Base-by-base conservation (phyloP, 2,888 invertebrate species). In the Dinocampus coccinellae region DNA sequence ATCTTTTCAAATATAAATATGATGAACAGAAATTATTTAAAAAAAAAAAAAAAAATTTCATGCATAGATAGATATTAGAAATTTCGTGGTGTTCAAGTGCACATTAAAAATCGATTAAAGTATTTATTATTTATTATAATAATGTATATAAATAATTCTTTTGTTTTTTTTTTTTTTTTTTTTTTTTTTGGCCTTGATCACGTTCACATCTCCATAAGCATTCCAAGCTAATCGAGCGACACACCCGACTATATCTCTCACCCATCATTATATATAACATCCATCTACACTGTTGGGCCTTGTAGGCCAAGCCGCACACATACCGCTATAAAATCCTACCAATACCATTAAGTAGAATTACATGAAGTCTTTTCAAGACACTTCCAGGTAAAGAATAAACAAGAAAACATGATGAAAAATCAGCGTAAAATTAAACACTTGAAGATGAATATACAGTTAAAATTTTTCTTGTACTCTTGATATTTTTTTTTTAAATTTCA, bases 161-260 rank as follows among this genome's bases (percentile, higher is more conserved):
- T 29, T 29, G 29, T 4, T 29, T 7, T 29, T 4, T 29, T 29
- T 29, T 29, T 29, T 7, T 4, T 4, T 29, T 29, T 29, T 4
- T 29, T 29, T 29, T 81, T 81, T 79, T 79, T 76, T 77, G 82
- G 81, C 82, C 83, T 83, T 82, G 81, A 77, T 77, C 75, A 73
- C 73, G 72, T 75, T 79, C 78, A 77, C 81, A 81, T 81, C 80
- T 84, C 78, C 67, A 78, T 42, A 60, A 70, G 74, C 81, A 84
- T 84, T 84, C 84, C 84, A 79, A 65, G 71, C 79, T 83, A 82
- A 83, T 83, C 82, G 83, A 75, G 77, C 76, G 81, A 79, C 80
- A 82, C 83, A 76, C 82, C 82, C 77, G 76, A 16, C 47, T 47
- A 47, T n/a, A n/a, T 47, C 47, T 74, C 71, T 72, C 55, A 26